Conservation (phyloP, 2,797 vertebrate species). For the Rhinoraja longicauda region DNA sequence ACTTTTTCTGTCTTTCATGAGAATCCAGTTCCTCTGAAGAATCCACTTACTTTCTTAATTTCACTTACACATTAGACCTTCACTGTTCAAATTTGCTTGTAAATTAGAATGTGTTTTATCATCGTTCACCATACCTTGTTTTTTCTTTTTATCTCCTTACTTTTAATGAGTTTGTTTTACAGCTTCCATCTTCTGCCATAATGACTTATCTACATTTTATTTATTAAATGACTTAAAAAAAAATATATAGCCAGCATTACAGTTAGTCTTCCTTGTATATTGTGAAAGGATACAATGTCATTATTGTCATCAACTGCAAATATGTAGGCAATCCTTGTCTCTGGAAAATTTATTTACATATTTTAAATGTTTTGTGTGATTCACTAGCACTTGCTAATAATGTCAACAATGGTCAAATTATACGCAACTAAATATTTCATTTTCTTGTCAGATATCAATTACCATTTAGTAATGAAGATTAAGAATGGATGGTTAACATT, state of each 20-base stretch:
- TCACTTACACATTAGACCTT: conserved; percentile 10
- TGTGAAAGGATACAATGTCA: not conserved
- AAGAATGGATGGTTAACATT: not conserved
- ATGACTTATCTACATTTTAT: conserved; percentile 16
- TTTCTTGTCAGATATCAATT: conserved; percentile 16
- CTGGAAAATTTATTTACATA: not conserved
- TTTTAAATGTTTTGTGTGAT: too few relatives aligned
- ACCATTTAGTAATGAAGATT: not conserved
- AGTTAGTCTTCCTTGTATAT: not conserved
- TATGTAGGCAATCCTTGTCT: not conserved
- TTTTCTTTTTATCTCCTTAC: conserved; percentile 25
- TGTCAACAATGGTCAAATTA: not conserved
- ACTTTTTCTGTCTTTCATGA: not conserved
- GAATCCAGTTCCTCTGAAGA: conserved; percentile 18
- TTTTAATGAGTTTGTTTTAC: conserved; percentile 34
- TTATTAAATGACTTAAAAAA: conserved; percentile 31
- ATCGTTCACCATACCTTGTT: conserved; percentile 33
- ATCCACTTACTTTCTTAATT: conserved; percentile 28
- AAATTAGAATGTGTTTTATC: conserved; percentile 38
- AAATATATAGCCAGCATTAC: not conserved
- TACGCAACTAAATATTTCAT: not conserved
- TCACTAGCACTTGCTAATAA: not conserved
- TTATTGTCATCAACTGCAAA: not conserved
- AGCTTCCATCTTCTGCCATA: conserved; percentile 22
- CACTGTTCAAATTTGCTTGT: conserved; percentile 22